Evolutionary conservation across 2,113 vertebrate genomes (phyloP), one percentile per base, ranked within the genome.

Genomic region (Aythya baeri): DNA sequence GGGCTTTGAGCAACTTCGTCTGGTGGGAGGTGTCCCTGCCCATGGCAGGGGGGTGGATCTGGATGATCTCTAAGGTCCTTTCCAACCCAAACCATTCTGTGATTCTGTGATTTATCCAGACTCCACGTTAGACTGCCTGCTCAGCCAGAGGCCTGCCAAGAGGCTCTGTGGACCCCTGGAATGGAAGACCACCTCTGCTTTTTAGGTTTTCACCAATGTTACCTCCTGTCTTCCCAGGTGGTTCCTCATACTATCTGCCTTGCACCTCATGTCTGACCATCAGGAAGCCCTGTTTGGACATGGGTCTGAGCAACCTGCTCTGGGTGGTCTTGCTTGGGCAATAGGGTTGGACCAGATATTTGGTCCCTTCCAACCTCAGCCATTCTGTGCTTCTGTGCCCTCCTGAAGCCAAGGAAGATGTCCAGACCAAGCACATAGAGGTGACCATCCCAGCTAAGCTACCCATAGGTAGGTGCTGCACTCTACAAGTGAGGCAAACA

Each of bases 71-170:
- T 41, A 29, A 29, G 26, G 26, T 17, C 38, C 26, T 18, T 41
- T 65, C 62, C 6, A 18, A 11, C 62, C 62, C 26, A 29, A 65
- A 41, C 11, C 26, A 41, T 41, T 29, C 62, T 41, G 26, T 29
- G 62, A 15, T 15, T 54, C 52, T 54, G 4, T 54, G 25, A 41
- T 29, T 34, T 71, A 36, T 52, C 65, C 73, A 55, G 36, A 1
- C 18, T n/a, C 72, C 14, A 1, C 2, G 2, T 11, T 11, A 82
- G 68, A 29, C 70, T 86, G n/a, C 41, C n/a, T 59, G 46, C 17
- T 58, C 54, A 38, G 21, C 36, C 52, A 38, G 61, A 44, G 49
- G 21, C 44, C 0, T 0, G 1, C 9, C n/a, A 27, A 3, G 12
- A 36, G 36, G 41, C 31, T 83, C 8, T 46, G 38, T 0, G 2